Percentiles rank a stretch among this genome's conserved stretches.
These are phyloP conservation scores for Mesoligia furuncula DNA, from an alignment of 2,888 invertebrate genomes.

Conservation along the genomic window DNA sequence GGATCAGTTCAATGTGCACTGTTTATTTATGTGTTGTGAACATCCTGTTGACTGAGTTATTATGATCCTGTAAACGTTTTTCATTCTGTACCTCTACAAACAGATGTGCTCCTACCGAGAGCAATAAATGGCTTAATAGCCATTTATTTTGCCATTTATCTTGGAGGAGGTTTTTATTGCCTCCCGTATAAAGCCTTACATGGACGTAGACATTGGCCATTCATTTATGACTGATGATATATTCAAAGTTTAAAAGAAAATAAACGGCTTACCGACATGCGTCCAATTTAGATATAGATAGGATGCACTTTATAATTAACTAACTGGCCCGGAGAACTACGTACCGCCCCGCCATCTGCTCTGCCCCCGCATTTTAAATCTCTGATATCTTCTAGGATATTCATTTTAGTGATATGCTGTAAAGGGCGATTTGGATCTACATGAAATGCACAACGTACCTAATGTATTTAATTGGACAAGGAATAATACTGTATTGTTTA, in stretches of 20 bases:
- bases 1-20: background rate
- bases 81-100: slow-evolving; percentile 17
- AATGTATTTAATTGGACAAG: too few relatives aligned
- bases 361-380: too few relatives aligned
- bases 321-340: too few relatives aligned
- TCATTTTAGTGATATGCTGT: too few relatives aligned
- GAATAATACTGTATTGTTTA: too few relatives aligned
- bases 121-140: slow-evolving; percentile 24
- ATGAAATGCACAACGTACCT: too few relatives aligned
- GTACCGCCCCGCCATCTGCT: too few relatives aligned
- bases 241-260: slow-evolving; percentile 2
- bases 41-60: slow-evolving; percentile 26
- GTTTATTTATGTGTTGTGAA: slow-evolving; percentile 1
- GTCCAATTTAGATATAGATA: background rate
- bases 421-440: too few relatives aligned
- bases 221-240: slow-evolving; percentile 10
- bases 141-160: slow-evolving; percentile 29
- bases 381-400: too few relatives aligned
- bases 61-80: slow-evolving; percentile 21
- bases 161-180: slow-evolving; percentile 33
- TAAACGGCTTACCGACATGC: background rate
- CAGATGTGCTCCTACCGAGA: slow-evolving; percentile 4
- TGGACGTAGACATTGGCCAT: background rate
- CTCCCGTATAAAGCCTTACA: slow-evolving; percentile 9
- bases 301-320: background rate